Conservation (phyloP, 2,113 vertebrate species). For the Melanerpes aurifrons region DNA sequence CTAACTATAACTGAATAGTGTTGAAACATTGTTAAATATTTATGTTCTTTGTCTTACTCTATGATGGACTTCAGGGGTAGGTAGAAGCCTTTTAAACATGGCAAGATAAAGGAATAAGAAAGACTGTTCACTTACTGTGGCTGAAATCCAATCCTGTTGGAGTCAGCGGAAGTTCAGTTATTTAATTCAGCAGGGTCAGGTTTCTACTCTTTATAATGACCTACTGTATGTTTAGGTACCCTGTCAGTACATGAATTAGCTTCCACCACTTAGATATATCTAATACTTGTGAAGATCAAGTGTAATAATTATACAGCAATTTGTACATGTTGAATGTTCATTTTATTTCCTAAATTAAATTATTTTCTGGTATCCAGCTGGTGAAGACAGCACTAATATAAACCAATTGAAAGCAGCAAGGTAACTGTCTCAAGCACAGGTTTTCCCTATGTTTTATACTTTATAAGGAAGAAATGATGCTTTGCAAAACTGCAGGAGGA, state of each 20-base stretch:
- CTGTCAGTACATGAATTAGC: neutral
- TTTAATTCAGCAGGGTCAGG: neutral
- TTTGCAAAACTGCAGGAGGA: neutral
- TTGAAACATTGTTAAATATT: neutral
- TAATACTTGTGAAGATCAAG: neutral
- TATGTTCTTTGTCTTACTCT: neutral
- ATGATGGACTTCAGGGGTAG: neutral
- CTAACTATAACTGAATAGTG: neutral
- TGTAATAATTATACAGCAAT: neutral
- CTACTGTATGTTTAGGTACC: neutral
- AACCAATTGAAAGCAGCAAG: neutral
- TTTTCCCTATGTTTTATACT: neutral
- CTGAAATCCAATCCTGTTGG: neutral
- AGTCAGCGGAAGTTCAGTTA: neutral
- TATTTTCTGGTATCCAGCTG: neutral
- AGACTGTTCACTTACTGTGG: neutral
- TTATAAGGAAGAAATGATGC: neutral
- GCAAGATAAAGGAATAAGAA: neutral
- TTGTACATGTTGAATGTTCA: neutral
- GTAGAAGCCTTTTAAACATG: neutral
- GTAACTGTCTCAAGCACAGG: neutral
- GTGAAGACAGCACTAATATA: neutral
- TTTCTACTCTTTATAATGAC: constrained; percentile 17
- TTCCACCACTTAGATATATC: constrained; percentile 7
- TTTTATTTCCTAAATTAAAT: neutral